phyloP scores from a whole-genome alignment of 2,797 vertebrate genomes.

The Gambelia wislizenii region DNA sequence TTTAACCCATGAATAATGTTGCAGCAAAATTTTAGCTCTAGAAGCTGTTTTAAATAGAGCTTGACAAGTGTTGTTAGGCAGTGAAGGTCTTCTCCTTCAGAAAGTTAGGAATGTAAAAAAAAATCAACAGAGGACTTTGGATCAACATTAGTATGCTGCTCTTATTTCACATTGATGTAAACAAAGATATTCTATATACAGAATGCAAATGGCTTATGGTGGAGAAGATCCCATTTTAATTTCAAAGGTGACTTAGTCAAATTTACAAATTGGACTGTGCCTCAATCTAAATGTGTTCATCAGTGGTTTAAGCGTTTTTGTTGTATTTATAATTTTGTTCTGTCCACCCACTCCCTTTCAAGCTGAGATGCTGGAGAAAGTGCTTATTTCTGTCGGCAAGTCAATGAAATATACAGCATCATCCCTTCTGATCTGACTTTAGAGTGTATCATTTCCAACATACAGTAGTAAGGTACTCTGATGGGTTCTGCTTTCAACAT shows the following conservation, averaged over 20 bases:
- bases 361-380: neutral
- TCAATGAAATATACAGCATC: neutral
- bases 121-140: neutral
- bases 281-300: conserved; percentile 4
- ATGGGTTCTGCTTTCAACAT: neutral
- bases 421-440: neutral
- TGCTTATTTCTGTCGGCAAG: neutral
- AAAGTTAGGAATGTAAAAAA: neutral
- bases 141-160: conserved; percentile 24
- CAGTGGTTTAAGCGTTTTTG: neutral
- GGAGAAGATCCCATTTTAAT: neutral
- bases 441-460: neutral
- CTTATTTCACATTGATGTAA: neutral
- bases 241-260: conserved; percentile 23
- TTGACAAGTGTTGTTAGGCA: neutral
- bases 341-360: neutral
- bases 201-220: conserved; percentile 7
- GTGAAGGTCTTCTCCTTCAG: neutral
- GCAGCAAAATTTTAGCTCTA: neutral
- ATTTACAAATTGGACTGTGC: neutral
- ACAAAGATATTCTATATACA: neutral
- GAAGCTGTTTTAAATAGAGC: neutral
- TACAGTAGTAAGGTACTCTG: neutral
- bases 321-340: neutral
- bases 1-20: neutral